Conservation (phyloP, 2,113 vertebrate species). For the Athene noctua region DNA sequence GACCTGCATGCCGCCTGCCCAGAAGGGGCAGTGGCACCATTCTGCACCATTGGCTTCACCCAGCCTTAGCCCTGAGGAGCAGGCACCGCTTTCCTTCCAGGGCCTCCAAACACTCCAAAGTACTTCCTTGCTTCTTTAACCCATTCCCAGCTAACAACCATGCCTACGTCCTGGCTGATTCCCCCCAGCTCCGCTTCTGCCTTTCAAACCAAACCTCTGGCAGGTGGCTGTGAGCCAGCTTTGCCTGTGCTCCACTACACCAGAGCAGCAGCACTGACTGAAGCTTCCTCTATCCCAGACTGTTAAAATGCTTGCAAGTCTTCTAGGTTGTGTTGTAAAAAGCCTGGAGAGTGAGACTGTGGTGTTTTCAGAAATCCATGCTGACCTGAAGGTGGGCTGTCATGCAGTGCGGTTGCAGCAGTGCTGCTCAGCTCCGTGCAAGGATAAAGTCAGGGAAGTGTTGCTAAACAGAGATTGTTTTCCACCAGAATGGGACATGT, state of each 20-base stretch:
- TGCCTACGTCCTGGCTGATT: not conserved
- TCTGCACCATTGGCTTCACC: not conserved
- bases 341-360: not conserved
- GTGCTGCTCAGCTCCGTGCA: not conserved
- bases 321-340: not conserved
- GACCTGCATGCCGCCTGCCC: accelerated
- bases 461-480: not conserved
- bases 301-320: not conserved
- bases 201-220: not conserved
- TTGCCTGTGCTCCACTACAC: accelerated
- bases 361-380: not conserved
- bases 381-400: not conserved
- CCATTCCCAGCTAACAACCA: not conserved
- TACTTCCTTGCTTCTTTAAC: not conserved
- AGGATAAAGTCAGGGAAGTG: not conserved
- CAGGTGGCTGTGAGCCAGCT: not conserved
- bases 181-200: not conserved
- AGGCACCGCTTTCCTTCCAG: not conserved
- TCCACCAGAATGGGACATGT: not conserved
- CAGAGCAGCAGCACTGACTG: not conserved
- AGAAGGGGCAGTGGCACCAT: not conserved
- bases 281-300: not conserved
- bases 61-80: not conserved
- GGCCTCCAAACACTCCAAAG: not conserved
- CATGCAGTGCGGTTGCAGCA: not conserved